Evolutionary conservation across 2,113 vertebrate species (phyloP), one percentile per base, ranked within the genome.

Genomic region (Misgurnus anguillicaudatus): DNA sequence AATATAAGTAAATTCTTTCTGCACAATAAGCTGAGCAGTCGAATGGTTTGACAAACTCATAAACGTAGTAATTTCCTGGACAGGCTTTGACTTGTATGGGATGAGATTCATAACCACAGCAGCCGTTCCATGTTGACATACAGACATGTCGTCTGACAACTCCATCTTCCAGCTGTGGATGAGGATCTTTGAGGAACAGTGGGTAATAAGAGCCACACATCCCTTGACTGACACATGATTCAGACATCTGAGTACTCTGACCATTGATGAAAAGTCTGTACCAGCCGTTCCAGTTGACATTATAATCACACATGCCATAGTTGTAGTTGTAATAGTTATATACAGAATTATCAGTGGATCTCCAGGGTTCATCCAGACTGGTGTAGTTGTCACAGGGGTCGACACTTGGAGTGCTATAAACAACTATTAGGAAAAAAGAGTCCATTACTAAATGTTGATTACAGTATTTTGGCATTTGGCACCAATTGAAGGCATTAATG

Each of bases 31-130:
- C 38, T 9, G 1, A 6, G 0, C 71, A 73, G 19, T 21, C 0
- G 0, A 61, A 4, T 24, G 71, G 55, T 19, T 9, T 61, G 55
- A 74, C 71, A 31, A 61, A 61, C 71, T 74, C 38, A 74, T 74
- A 74, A 17, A 74, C 70, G 16, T 42, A 58, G 10, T 72, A 72
- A 58, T 72, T 3, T 72, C 53, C 70, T 7, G 70, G 53, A 47
- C 71, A 74, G 57, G 71, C 55, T 74, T 74, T 74, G 71, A 74
- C 71, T 42, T 9, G 5, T 39, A 71, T 71, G 6, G 69, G 31
- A 7, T 71, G 17, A 16, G 69, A 71, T 39, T 0, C 19, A 48
- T 7, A 21, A 19, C 1, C 0, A 71, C 69, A 71, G 36, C 9
- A 41, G 24, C 1, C 5, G 4, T 0, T 0, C 16, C 16, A n/a